These are phyloP conservation scores for Aviceda subcristata DNA, from an alignment of 2,113 vertebrate genomes.

Conservation along the genomic window DNA sequence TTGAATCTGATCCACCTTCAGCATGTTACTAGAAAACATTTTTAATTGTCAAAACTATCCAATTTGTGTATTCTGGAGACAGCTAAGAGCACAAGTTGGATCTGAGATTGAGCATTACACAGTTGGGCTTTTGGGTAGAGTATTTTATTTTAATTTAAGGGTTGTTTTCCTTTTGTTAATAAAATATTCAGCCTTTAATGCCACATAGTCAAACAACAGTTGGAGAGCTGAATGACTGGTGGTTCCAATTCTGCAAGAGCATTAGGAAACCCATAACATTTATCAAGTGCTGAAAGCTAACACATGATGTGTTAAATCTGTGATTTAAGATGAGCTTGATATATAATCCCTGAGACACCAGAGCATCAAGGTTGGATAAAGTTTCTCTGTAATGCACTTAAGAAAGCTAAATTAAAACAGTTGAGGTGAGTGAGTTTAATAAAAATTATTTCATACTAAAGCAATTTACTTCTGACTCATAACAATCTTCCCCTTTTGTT, in stretches of 20 bases:
- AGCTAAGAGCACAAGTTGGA: background rate
- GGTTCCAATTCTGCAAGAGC: background rate
- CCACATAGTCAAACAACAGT: slow-evolving; percentile 11
- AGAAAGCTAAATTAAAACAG: slow-evolving; percentile 37
- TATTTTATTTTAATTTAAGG: slow-evolving; percentile 1
- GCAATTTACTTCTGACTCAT: slow-evolving; percentile 12
- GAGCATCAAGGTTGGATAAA: slow-evolving; percentile 24
- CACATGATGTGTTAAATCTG: slow-evolving; percentile 39
- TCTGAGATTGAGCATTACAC: background rate
- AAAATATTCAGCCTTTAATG: slow-evolving; percentile 35
- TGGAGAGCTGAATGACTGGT: background rate
- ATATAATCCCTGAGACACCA: slow-evolving; percentile 1
- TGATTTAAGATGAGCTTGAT: slow-evolving; percentile 30
- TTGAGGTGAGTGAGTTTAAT: slow-evolving; percentile 6
- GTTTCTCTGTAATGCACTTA: background rate
- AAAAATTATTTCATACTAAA: background rate
- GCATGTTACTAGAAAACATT: background rate
- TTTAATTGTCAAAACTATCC: background rate
- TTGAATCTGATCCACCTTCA: background rate
- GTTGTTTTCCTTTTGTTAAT: slow-evolving; percentile 17
- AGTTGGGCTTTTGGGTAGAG: background rate
- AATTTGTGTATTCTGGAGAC: background rate
- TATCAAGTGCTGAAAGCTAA: slow-evolving; percentile 41
- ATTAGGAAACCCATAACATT: slow-evolving; percentile 39
- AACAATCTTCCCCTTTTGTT: background rate